phyloP scores from a whole-genome alignment of 1,140 invertebrate species.

The Eumaeus atala region DNA sequence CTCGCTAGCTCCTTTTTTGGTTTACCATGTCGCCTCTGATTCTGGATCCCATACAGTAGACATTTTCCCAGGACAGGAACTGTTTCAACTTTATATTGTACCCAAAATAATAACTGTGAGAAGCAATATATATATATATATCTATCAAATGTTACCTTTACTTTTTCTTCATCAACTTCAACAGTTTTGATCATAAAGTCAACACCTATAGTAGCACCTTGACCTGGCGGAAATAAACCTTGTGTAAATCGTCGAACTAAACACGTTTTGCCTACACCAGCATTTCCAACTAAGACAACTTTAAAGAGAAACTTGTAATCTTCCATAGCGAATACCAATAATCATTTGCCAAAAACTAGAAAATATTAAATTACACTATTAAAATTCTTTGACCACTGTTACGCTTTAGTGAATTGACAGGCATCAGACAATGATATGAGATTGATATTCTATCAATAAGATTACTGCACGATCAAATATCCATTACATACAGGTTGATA shows the following conservation, averaged over 20 bases:
- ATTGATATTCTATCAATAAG: slow-evolving; percentile 38
- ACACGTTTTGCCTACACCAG: slow-evolving; percentile 96
- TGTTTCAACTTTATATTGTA: not conserved
- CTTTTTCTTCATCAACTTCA: slow-evolving; percentile 98
- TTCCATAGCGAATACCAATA: slow-evolving; percentile 83
- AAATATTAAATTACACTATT: slow-evolving; percentile 43
- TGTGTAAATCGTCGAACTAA: slow-evolving; percentile 92
- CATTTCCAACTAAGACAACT: slow-evolving; percentile 96
- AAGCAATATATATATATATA: not conserved
- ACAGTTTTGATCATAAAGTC: slow-evolving; percentile 99
- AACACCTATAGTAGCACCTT: slow-evolving; percentile 99
- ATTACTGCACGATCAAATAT: slow-evolving; percentile 46
- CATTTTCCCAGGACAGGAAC: no score
- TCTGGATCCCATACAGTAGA: no score
- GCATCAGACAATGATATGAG: slow-evolving; percentile 41
- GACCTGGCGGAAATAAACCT: slow-evolving; percentile 95
- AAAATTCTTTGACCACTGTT: slow-evolving; percentile 44
- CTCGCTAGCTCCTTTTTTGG: no score
- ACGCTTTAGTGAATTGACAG: slow-evolving; percentile 60
- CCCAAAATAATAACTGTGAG: not conserved
- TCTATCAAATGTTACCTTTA: slow-evolving; percentile 82
- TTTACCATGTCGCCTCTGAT: no score
- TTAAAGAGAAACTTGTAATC: slow-evolving; percentile 99
- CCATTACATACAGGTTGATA: slow-evolving; percentile 47
- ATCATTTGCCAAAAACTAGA: slow-evolving; percentile 49